Conservation (phyloP, 2,888 invertebrate genomes). For the Fragum sueziense region DNA sequence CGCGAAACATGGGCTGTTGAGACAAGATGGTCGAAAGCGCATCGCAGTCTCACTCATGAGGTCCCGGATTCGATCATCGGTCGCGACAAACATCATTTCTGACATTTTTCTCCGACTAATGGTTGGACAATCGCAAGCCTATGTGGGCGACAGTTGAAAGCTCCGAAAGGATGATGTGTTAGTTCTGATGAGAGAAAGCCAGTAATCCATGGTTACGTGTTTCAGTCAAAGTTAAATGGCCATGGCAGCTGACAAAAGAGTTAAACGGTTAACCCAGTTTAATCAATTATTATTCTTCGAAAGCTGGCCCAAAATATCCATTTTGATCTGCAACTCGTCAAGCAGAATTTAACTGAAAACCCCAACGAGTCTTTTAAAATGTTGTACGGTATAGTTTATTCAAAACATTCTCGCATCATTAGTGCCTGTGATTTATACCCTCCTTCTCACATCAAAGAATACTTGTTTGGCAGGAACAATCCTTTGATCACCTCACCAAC, state of each 20-base stretch:
- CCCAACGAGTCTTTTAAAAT: not conserved
- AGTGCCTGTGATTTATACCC: slow-evolving; percentile 12
- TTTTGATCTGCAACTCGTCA: not conserved
- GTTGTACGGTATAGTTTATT: slow-evolving; percentile 10
- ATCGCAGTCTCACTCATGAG: too few relatives aligned
- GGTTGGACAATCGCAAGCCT: too few relatives aligned
- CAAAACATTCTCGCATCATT: slow-evolving; percentile 19
- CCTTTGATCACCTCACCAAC: slow-evolving; percentile 17
- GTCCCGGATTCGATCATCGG: too few relatives aligned
- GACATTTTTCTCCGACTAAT: too few relatives aligned
- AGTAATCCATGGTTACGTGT: not conserved
- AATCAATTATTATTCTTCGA: not conserved
- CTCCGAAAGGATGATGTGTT: too few relatives aligned
- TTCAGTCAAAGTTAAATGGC: not conserved
- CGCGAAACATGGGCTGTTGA: too few relatives aligned
- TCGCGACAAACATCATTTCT: too few relatives aligned
- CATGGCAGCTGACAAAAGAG: not conserved
- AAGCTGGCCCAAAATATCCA: not conserved
- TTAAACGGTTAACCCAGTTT: not conserved
- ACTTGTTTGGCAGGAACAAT: slow-evolving; percentile 9
- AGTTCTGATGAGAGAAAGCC: too few relatives aligned
- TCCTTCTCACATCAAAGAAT: slow-evolving; percentile 11
- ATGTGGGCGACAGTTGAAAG: too few relatives aligned
- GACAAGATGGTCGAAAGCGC: too few relatives aligned
- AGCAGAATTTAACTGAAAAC: not conserved